These are phyloP conservation scores for Gasterosteus nipponicus DNA, from an alignment of 2,113 vertebrate species.

Conservation along the genomic window DNA sequence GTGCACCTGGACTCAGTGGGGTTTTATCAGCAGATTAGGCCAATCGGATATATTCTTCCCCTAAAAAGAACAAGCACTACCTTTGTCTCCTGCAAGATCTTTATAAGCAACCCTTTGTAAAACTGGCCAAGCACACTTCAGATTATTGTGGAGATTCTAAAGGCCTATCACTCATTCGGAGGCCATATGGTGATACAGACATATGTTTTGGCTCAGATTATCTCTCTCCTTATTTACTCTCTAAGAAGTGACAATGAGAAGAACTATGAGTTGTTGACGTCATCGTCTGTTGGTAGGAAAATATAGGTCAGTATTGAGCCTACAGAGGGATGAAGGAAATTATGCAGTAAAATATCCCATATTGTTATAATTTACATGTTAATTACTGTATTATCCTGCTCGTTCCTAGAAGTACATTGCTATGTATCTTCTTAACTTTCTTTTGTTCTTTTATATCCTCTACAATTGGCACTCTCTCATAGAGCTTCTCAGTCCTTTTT, in stretches of 20 bases:
- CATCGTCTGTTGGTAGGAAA: neutral
- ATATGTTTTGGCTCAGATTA: slow-evolving; percentile 38
- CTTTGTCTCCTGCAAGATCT: neutral
- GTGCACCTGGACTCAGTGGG: neutral
- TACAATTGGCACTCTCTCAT: neutral
- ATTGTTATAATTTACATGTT: neutral
- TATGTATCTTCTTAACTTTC: neutral
- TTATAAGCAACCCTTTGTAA: slow-evolving; percentile 7
- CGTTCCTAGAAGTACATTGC: neutral
- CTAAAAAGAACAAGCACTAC: slow-evolving; percentile 16
- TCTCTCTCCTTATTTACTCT: slow-evolving; percentile 32
- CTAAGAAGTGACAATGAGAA: slow-evolving; percentile 3
- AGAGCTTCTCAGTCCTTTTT: neutral
- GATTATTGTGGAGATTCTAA: slow-evolving; percentile 39
- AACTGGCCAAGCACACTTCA: neutral
- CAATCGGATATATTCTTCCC: neutral
- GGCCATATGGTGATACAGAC: slow-evolving; percentile 38
- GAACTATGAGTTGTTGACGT: neutral
- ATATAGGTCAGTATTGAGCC: neutral
- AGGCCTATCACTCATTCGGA: slow-evolving; percentile 11
- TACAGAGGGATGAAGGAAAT: neutral
- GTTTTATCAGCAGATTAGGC: neutral
- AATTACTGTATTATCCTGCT: neutral
- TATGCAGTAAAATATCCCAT: neutral
- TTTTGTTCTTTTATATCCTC: neutral